A percentile compares a stretch with the other conserved stretches of the same genome.
Evolutionary conservation across 2,113 vertebrate species (phyloP).

Genomic region (Scomber scombrus): DNA sequence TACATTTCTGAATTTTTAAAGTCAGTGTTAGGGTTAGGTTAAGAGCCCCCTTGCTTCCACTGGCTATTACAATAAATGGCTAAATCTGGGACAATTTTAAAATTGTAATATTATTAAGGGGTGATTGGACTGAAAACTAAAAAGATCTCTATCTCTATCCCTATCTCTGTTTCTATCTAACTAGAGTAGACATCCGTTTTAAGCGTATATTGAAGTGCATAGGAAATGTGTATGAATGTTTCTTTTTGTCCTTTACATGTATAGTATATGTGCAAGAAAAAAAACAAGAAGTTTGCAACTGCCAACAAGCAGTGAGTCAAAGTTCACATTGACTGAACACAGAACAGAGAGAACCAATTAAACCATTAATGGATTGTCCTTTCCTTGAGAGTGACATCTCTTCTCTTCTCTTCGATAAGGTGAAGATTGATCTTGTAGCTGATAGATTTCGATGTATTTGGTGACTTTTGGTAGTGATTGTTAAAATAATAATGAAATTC

Average conservation of each 20-base stretch:
- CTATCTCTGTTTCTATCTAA: neutral
- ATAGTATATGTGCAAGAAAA: neutral
- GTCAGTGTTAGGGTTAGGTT: too few relatives aligned
- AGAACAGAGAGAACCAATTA: conserved; percentile 45
- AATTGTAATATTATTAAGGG: neutral
- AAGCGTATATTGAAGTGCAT: neutral
- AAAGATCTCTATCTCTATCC: too few relatives aligned
- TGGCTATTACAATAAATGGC: neutral
- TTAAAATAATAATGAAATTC: conserved; percentile 19
- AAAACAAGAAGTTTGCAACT: conserved; percentile 16
- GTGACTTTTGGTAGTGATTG: conserved; percentile 8
- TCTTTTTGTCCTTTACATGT: neutral
- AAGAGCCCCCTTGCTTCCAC: neutral
- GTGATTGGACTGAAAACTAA: too few relatives aligned
- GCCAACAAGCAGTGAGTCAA: conserved; percentile 34
- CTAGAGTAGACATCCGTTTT: neutral
- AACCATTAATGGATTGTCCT: conserved; percentile 38
- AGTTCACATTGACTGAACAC: conserved; percentile 41
- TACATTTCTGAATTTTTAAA: neutral
- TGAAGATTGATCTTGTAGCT: conserved; percentile 19
- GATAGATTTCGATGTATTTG: conserved; percentile 38
- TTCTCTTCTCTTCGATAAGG: conserved; percentile 17
- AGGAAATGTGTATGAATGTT: neutral
- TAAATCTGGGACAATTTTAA: neutral
- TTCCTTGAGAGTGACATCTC: conserved; percentile 48